Evolutionary conservation across 1,140 invertebrate genomes (phyloP).

Genomic region (Drosophila simulans): DNA sequence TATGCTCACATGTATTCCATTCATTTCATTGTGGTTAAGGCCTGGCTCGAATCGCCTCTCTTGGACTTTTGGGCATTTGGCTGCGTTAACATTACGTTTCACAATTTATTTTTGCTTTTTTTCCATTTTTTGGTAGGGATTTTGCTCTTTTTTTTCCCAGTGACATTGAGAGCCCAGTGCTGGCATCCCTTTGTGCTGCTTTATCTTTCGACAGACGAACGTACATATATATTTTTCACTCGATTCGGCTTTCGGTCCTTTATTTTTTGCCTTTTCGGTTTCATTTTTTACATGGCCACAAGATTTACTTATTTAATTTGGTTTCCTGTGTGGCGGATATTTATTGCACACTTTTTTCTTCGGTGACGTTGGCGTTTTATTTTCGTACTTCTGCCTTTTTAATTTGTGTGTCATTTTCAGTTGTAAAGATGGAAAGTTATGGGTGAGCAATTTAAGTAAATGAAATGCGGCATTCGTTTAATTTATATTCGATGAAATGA

Average conservation of each 20-base stretch:
- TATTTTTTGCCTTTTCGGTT: conserved; percentile 33
- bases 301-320: conserved; percentile 73
- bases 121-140: conserved; percentile 10
- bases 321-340: conserved; percentile 33
- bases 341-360: conserved; percentile 35
- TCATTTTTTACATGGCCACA: conserved; percentile 40
- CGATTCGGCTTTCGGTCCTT: conserved; percentile 28
- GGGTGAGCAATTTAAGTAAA: not conserved
- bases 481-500: not conserved
- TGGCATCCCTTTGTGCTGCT: conserved; percentile 56
- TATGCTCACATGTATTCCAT: conserved; percentile 41
- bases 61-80: conserved; percentile 70
- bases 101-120: conserved; percentile 62
- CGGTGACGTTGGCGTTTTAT: conserved; percentile 18
- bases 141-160: conserved; percentile 19
- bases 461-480: not conserved
- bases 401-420: conserved; percentile 40
- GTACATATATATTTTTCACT: conserved; percentile 24
- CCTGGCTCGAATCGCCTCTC: conserved; percentile 36
- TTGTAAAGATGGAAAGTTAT: conserved; percentile 1
- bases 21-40: conserved; percentile 74
- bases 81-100: conserved; percentile 63
- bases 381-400: conserved; percentile 31
- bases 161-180: conserved; percentile 47
- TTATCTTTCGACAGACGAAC: conserved; percentile 52